Evolutionary conservation across 2,797 vertebrate genomes (phyloP).

Genomic region (Mionectes olivaceus): DNA sequence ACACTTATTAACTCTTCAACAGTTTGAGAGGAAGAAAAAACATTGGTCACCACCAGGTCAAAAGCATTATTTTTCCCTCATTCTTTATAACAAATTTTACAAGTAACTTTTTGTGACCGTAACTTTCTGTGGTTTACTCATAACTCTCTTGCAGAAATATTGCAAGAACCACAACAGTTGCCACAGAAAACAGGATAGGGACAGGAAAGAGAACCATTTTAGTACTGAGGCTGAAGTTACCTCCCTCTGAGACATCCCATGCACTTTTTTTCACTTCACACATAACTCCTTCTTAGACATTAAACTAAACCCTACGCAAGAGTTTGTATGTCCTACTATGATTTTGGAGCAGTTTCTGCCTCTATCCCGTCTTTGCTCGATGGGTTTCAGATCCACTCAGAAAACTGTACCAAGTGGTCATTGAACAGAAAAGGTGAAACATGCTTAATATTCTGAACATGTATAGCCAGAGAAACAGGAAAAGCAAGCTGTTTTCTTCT

Average conservation of each 20-base stretch:
- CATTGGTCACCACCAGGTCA: neutral
- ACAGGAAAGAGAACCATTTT: neutral
- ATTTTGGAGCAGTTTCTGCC: neutral
- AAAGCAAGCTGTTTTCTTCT: neutral
- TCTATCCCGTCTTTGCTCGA: neutral
- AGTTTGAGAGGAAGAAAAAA: neutral
- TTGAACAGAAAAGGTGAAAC: neutral
- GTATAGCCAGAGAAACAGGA: neutral
- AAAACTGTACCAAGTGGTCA: neutral
- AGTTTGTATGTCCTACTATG: neutral
- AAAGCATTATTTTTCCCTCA: neutral
- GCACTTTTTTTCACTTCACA: neutral
- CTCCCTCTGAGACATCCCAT: neutral
- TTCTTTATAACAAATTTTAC: neutral
- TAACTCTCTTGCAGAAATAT: neutral
- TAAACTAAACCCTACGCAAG: neutral
- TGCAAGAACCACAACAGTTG: neutral
- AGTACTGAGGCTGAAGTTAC: neutral
- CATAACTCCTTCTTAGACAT: neutral
- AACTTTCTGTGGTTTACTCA: neutral
- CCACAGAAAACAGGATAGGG: neutral
- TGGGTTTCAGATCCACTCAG: neutral
- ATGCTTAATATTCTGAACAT: conserved; percentile 22
- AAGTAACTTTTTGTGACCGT: neutral
- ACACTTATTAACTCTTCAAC: neutral